phyloP scores from a whole-genome alignment of 2,797 vertebrate genomes.

The Danio tinwini region DNA sequence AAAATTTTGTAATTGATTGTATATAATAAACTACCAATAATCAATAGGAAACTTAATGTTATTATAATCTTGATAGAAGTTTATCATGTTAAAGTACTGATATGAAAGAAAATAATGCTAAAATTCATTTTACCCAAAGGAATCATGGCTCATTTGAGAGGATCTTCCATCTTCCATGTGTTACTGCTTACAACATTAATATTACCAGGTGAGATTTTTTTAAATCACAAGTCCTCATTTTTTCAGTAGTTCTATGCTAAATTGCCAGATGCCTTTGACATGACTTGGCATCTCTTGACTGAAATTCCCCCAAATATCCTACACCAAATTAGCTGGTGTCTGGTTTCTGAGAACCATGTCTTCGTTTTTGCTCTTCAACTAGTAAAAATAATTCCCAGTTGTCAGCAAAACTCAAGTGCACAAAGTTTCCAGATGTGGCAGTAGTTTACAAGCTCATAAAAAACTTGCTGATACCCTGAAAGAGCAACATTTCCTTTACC shows the following conservation, averaged over 20 bases:
- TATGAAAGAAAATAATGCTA: background rate
- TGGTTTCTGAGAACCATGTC: background rate
- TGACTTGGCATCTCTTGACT: background rate
- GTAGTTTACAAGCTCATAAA: conserved; percentile 48
- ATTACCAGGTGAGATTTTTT: conserved; percentile 59
- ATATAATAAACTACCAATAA: background rate
- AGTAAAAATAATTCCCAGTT: conserved; percentile 13
- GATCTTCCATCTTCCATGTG: conserved; percentile 40
- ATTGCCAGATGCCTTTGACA: background rate
- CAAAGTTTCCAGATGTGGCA: conserved; percentile 44
- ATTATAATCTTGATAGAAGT: background rate
- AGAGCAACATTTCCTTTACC: conserved; percentile 7
- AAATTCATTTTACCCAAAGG: conserved; percentile 15
- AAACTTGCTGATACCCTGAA: conserved; percentile 38
- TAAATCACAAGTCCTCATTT: background rate
- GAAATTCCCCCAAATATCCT: background rate
- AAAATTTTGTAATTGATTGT: background rate
- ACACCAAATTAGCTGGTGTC: background rate
- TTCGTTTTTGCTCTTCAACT: conserved; percentile 15
- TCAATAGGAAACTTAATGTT: background rate
- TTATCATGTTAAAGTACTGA: conserved; percentile 1
- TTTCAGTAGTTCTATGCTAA: background rate
- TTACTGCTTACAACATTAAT: conserved; percentile 50
- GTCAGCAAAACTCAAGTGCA: conserved; percentile 38
- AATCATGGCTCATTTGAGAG: conserved; percentile 50